Percentiles rank a stretch among this genome's conserved stretches.
These are phyloP conservation scores for Strix aluco DNA, from an alignment of 2,113 vertebrate genomes.

Conservation along the genomic window DNA sequence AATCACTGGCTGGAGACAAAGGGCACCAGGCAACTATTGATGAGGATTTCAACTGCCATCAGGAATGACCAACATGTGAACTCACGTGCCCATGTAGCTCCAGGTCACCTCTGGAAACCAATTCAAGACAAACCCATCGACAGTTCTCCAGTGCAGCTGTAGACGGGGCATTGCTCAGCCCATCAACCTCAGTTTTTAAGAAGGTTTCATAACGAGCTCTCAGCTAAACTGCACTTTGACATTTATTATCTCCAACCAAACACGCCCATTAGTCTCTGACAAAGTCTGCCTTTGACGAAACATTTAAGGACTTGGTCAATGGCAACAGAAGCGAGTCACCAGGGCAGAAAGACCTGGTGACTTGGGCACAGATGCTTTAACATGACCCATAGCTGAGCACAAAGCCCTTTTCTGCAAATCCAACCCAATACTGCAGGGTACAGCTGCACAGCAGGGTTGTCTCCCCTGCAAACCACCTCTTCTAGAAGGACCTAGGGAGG, in stretches of 20 bases:
- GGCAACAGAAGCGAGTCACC: background rate
- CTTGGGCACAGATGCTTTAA: background rate
- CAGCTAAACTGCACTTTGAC: background rate
- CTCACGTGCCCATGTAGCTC: background rate
- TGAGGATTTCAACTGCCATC: background rate
- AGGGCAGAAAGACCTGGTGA: background rate
- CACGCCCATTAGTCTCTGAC: background rate
- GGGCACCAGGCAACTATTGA: accelerated
- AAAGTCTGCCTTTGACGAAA: background rate
- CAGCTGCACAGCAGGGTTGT: too few species aligned
- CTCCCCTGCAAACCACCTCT: background rate
- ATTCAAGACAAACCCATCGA: background rate
- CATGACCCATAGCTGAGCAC: background rate
- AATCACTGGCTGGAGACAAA: background rate
- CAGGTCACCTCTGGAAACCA: background rate
- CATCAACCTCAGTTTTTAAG: background rate
- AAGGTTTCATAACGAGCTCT: background rate
- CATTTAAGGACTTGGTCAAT: background rate
- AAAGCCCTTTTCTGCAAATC: background rate
- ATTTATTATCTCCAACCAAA: background rate
- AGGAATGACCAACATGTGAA: background rate
- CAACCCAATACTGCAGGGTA: background rate
- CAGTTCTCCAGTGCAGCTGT: background rate
- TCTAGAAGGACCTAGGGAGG: background rate
- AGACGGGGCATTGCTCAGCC: background rate